phyloP scores from a whole-genome alignment of 2,113 vertebrate species.

The Ancistrus triradiatus region DNA sequence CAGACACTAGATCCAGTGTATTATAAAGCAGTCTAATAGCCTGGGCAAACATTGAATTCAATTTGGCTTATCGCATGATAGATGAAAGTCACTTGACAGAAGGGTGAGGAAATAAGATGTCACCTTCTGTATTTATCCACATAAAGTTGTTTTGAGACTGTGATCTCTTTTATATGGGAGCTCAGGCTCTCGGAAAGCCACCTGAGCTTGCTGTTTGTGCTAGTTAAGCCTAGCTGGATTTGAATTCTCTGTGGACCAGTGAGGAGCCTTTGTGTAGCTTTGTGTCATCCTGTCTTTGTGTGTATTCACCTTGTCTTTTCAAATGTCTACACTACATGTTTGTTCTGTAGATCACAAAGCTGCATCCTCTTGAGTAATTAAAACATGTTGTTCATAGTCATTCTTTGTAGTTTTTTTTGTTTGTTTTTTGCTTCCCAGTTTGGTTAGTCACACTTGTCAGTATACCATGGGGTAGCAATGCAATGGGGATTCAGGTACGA shows the following conservation, averaged over 20 bases:
- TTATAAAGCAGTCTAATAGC: neutral
- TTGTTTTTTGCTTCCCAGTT: neutral
- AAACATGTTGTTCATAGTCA: constrained; percentile 1
- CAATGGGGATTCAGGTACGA: neutral
- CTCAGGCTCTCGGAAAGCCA: constrained; percentile 25
- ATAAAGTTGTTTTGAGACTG: too few species aligned
- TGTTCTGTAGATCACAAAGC: constrained; percentile 1
- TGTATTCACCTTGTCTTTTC: constrained; percentile 44
- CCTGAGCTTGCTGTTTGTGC: constrained; percentile 29
- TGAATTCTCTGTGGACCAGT: constrained; percentile 43
- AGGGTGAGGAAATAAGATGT: too few species aligned
- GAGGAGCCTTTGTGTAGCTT: constrained; percentile 39
- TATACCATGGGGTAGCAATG: too few species aligned
- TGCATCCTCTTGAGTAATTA: constrained; percentile 14
- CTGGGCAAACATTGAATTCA: too few species aligned
- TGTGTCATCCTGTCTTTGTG: constrained; percentile 38
- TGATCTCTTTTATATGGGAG: constrained; percentile 17
- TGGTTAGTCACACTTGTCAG: neutral
- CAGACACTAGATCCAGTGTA: constrained; percentile 31
- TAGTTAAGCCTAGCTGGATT: constrained; percentile 28
- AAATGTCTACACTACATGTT: constrained; percentile 39
- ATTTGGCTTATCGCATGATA: neutral
- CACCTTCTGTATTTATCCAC: too few species aligned
- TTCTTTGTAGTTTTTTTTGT: too few species aligned
- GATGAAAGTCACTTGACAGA: neutral